phyloP scores from a whole-genome alignment of 2,888 invertebrate species.

The Tryphoninae sp. region DNA sequence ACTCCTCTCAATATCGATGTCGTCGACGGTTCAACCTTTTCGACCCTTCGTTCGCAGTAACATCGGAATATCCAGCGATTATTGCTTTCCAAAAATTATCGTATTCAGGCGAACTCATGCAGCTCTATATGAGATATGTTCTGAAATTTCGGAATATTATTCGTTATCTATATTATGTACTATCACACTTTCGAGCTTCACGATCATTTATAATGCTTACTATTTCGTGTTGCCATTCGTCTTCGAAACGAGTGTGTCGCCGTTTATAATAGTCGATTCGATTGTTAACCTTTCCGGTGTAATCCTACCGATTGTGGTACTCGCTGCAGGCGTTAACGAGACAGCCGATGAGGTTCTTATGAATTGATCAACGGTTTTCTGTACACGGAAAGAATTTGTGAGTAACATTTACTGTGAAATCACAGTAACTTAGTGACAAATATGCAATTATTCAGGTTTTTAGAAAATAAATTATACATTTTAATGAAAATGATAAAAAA shows the following conservation, averaged over 20 bases:
- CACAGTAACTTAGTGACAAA: too few species aligned
- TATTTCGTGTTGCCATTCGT: conserved; percentile 32
- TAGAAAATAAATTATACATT: too few species aligned
- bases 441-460: too few species aligned
- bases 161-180: conserved; percentile 59
- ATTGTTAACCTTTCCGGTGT: conserved; percentile 16
- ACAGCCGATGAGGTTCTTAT: conserved; percentile 42
- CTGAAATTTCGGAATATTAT: conserved; percentile 62
- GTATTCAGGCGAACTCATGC: conserved; percentile 57
- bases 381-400: too few species aligned
- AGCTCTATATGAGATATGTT: conserved; percentile 60
- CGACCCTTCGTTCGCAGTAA: not conserved
- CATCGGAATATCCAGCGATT: not conserved
- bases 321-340: conserved; percentile 39
- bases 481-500: too few species aligned
- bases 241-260: not conserved
- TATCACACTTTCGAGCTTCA: conserved; percentile 37
- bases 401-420: too few species aligned
- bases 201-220: conserved; percentile 63
- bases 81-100: conserved; percentile 36
- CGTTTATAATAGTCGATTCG: not conserved
- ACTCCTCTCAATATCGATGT: conserved; percentile 6
- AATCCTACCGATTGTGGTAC: conserved; percentile 38
- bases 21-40: not conserved
- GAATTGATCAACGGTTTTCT: not conserved